Evolutionary conservation across 2,113 vertebrate species (phyloP).

Genomic region (Hyperopisus bebe): DNA sequence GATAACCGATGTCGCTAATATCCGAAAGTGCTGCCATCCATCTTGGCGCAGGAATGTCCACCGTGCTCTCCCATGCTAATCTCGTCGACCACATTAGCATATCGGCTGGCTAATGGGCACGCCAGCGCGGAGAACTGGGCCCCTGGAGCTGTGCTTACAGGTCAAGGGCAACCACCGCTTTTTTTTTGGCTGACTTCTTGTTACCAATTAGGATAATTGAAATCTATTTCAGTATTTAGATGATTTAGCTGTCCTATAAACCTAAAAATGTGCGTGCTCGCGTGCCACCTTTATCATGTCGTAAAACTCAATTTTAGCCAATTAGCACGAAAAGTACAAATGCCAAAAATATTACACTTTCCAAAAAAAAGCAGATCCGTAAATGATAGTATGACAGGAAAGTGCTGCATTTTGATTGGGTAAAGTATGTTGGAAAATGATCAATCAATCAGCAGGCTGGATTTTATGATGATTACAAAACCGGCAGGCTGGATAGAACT

Average conservation of each 20-base stretch:
- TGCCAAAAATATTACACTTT: not conserved
- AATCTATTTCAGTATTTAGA: slow-evolving; percentile 12
- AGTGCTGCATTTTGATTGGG: not conserved
- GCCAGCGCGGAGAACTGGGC: not conserved
- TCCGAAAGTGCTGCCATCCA: slow-evolving; percentile 37
- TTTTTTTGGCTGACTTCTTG: not conserved
- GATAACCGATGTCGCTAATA: slow-evolving; percentile 36
- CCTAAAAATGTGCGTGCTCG: not conserved
- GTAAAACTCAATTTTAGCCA: not conserved
- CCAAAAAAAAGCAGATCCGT: not conserved
- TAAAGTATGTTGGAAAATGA: not conserved
- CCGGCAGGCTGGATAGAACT: not conserved
- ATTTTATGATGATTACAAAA: not conserved
- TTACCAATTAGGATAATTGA: slow-evolving; percentile 12
- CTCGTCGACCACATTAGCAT: slow-evolving; percentile 43
- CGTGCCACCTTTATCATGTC: not conserved
- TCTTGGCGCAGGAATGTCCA: slow-evolving; percentile 43
- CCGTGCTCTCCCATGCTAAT: slow-evolving; percentile 31
- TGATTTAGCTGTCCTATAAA: not conserved
- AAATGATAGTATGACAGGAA: not conserved
- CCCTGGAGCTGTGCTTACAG: not conserved
- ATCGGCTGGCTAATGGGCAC: slow-evolving; percentile 38
- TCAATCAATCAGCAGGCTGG: not conserved
- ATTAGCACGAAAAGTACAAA: not conserved
- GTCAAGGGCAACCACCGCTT: not conserved